A percentile compares a stretch with the other conserved stretches of the same genome.
Conservation (phyloP, 1,140 invertebrate genomes). For the Brachionus rotundiformis region DNA sequence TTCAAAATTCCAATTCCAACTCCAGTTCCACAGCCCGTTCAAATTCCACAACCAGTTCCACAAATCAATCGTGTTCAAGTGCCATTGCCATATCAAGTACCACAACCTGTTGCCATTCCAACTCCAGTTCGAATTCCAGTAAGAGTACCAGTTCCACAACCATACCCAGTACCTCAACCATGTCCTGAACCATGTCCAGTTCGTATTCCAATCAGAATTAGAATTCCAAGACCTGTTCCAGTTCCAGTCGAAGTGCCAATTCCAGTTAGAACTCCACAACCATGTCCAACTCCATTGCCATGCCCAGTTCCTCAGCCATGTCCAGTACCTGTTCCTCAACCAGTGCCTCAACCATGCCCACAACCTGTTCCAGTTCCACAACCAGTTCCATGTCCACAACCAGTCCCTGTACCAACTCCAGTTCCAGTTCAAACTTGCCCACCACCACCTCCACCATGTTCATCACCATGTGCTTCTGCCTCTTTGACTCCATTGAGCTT, state of each 20-base stretch:
- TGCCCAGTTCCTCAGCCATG: background rate
- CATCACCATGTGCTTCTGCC: background rate
- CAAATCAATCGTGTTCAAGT: no score
- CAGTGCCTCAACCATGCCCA: background rate
- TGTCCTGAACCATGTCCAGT: background rate
- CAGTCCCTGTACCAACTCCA: background rate
- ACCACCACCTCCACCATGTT: background rate
- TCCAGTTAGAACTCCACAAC: no score
- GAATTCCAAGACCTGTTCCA: no score
- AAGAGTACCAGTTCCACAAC: background rate
- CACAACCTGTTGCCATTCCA: background rate
- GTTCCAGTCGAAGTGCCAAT: no score
- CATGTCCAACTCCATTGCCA: no score
- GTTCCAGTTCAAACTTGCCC: background rate
- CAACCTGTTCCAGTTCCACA: slow-evolving; percentile 3
- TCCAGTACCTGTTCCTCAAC: background rate
- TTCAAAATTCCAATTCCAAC: no score
- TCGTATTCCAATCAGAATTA: background rate
- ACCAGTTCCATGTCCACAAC: background rate
- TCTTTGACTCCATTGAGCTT: no score
- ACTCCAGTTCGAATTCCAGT: no score
- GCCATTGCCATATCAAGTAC: background rate
- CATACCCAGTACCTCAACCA: background rate
- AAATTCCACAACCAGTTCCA: no score
- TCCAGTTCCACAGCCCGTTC: no score